A percentile compares a stretch with the other conserved stretches of the same genome.
phyloP scores from a whole-genome alignment of 2,113 vertebrate species.

The Campylomormyrus numenius region DNA sequence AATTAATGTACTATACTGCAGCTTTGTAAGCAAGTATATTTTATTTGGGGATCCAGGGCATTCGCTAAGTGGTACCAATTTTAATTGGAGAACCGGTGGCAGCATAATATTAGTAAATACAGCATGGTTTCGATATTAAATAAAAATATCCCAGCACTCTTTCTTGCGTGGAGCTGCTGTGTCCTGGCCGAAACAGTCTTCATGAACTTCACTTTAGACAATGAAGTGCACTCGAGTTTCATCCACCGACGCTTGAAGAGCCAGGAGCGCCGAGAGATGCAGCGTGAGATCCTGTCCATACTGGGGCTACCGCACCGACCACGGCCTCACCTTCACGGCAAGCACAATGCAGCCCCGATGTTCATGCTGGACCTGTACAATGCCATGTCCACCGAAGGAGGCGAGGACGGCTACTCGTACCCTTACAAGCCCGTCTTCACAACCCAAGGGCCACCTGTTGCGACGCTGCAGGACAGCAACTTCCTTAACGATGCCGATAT shows the following conservation, averaged over 20 bases:
- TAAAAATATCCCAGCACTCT: constrained; percentile 59
- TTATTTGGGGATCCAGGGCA: constrained; percentile 16
- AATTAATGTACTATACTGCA: constrained; percentile 28
- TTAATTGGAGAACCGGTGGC: constrained; percentile 29
- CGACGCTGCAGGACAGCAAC: constrained; percentile 82
- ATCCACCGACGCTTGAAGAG: constrained; percentile 59
- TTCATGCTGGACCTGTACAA: constrained; percentile 99
- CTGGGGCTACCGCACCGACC: constrained; percentile 91
- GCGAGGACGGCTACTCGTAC: constrained; percentile 69
- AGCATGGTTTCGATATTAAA: constrained; percentile 57
- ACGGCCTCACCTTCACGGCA: constrained; percentile 80
- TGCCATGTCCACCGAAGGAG: constrained; percentile 73
- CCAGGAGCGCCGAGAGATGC: constrained; percentile 90
- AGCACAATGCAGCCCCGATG: constrained; percentile 88
- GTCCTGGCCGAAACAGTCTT: constrained; percentile 74
- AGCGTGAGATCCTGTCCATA: constrained; percentile 96
- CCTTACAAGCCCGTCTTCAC: constrained; percentile 73
- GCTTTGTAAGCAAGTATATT: constrained; percentile 31
- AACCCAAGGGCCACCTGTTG: constrained; percentile 67
- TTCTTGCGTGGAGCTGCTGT: constrained; percentile 75
- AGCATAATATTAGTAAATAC: constrained; percentile 45
- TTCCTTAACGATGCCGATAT: constrained; percentile 92
- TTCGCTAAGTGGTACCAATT: constrained; percentile 11
- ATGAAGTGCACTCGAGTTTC: constrained; percentile 92
- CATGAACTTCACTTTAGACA: constrained; percentile 86